A percentile compares a stretch with the other conserved stretches of the same genome.
Evolutionary conservation across 2,888 invertebrate genomes (phyloP).

Genomic region (Smittia aterrima): DNA sequence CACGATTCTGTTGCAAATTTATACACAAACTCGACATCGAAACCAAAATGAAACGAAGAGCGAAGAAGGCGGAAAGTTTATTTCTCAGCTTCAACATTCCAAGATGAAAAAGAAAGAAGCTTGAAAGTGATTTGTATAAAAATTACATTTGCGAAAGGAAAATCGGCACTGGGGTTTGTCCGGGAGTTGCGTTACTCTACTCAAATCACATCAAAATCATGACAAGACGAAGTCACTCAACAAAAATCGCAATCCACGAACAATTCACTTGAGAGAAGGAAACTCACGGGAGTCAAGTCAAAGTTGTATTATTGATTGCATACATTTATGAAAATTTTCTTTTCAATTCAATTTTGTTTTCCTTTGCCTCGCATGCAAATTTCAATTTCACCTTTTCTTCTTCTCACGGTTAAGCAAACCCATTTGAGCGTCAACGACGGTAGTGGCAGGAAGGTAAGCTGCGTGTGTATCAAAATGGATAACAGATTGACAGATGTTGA

Average conservation of each 20-base stretch:
- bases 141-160: background rate
- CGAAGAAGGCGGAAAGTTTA: too few relatives aligned
- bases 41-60: background rate
- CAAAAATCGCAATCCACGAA: too few relatives aligned
- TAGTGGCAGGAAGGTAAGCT: background rate
- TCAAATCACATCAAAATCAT: too few relatives aligned
- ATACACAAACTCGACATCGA: too few relatives aligned
- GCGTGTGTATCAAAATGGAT: background rate
- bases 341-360: background rate
- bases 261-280: too few relatives aligned
- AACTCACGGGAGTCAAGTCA: too few relatives aligned
- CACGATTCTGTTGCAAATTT: too few relatives aligned
- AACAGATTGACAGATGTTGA: constrained; percentile 35
- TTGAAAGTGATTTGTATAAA: background rate
- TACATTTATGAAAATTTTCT: constrained; percentile 9
- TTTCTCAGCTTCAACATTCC: too few relatives aligned
- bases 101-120: too few relatives aligned
- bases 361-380: background rate
- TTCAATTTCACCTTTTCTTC: background rate
- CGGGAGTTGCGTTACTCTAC: too few relatives aligned
- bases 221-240: too few relatives aligned
- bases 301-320: constrained; percentile 18
- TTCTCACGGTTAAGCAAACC: background rate
- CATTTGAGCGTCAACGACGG: background rate
- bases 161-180: too few relatives aligned